Evolutionary conservation across 2,113 vertebrate species (phyloP), one percentile per base, ranked within the genome.

Genomic region (Dipodomys ordii): DNA sequence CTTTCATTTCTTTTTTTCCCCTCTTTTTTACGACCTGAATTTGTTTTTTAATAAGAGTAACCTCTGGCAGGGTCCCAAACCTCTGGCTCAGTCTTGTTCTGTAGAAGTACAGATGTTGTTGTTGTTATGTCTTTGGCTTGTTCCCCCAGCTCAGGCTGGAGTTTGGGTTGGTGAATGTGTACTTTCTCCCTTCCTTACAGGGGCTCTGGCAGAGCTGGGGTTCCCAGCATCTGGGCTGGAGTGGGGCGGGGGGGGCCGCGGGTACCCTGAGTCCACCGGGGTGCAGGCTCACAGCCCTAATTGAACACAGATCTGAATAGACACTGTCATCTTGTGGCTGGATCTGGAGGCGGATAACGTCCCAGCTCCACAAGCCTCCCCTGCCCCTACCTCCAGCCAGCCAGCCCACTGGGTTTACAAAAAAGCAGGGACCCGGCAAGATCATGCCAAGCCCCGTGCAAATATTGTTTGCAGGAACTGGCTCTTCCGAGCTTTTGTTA

Each of bases 401-500:
- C 22, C 64, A 80, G 89, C 12, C 87, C 89, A 35, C 64, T 28
- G 10, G 91, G n/a, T 71, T 77, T 83, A 16, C 25, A 30, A 73
- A 71, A 97, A 90, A 64, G 83, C 90, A 95, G 87, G 88, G 95
- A 96, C 90, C 96, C 86, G 96, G 74, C 90, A 90, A 93, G 96
- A 95, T 94, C 82, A 22, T 22, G 68, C 11, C 6, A 94, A 86
- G 93, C 96, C 94, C 97, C 1, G 44, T 80, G 97, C 97, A 97
- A 97, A 97, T 97, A 97, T 95, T 98, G 95, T 97, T 98, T 96
- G 96, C 93, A 92, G 96, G 97, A 97, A 90, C 95, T 93, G 93
- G 95, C 92, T 96, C 96, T 97, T 98, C 97, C 96, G 53, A 96
- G 98, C 98, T 98, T 98, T 98, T 98, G 97, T 98, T 98, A 97